Percentiles rank a stretch among this genome's conserved stretches.
These are phyloP conservation scores for Galerucella calmariensis DNA, from an alignment of 2,888 invertebrate genomes.

Conservation along the genomic window DNA sequence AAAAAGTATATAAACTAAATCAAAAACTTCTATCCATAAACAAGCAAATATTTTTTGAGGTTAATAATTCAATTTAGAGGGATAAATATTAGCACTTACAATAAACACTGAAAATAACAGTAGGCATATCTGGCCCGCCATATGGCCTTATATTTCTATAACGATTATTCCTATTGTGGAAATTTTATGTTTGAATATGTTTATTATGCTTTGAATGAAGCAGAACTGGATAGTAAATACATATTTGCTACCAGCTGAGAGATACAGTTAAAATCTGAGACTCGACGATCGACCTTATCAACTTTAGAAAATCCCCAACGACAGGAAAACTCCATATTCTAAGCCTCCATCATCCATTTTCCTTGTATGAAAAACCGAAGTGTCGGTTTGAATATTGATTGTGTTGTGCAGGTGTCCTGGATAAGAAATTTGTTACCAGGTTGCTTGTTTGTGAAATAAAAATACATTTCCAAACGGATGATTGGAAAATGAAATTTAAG, in stretches of 20 bases:
- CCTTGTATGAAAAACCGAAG: constrained; percentile 22
- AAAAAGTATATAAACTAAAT: no score
- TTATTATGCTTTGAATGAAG: constrained; percentile 6
- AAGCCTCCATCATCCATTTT: constrained; percentile 22
- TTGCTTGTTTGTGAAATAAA: not conserved
- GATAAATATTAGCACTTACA: no score
- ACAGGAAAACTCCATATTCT: constrained; percentile 32
- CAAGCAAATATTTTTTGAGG: no score
- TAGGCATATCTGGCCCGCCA: no score
- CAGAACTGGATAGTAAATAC: not conserved
- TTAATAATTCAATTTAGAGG: no score
- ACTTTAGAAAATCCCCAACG: constrained; percentile 27
- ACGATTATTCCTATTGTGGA: not conserved
- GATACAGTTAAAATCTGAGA: constrained; percentile 13
- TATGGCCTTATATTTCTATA: not conserved
- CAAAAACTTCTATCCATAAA: no score
- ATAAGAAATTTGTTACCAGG: constrained; percentile 12
- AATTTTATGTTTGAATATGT: constrained; percentile 13
- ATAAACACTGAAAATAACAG: no score
- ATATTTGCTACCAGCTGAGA: constrained; percentile 10
- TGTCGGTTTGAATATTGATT: constrained; percentile 37
- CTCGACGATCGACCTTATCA: constrained; percentile 18
- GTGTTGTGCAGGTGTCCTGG: constrained; percentile 8
- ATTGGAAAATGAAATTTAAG: constrained; percentile 9
- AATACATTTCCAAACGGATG: not conserved